Base-by-base conservation (phyloP, 1,140 invertebrate genomes). In the Drosophila nannoptera region DNA sequence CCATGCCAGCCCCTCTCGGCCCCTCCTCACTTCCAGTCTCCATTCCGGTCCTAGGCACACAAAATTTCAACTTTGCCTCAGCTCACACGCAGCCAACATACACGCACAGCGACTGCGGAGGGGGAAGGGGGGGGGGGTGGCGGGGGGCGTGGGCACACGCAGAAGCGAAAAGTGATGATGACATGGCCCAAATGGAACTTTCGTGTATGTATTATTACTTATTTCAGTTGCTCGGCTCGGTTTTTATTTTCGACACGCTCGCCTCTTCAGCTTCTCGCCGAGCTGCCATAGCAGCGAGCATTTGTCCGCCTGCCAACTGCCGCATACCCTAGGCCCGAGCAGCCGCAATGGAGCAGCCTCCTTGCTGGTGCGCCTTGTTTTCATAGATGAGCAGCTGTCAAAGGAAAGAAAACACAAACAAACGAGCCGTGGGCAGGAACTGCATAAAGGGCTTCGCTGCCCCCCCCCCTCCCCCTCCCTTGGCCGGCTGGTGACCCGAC, bases 151-250 rank as follows among this genome's bases (percentile, higher is more conserved):
- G 22, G 22, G 36, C 29, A 32, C 46, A 12, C 11, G 60, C 11
- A 50, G 32, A 29, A 55, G 55, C 36, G 48, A 12, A 65, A 70
- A 78, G 70, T 78, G 70, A 77, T 78, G 75, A 78, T 74, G 75
- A 78, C 75, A 78, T 63, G 70, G 66, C 70, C 35, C 70, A 78
- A 78, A 78, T 78, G 76, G 75, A 78, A 78, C 43, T 78, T 78
- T 74, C 75, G 61, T 78, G 75, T 78, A 74, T 78, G 75, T 78
- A 74, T 74, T 78, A 70, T 74, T 78, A 74, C 61, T 74, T 74
- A 31, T 63, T 63, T 70, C 66, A 63, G 66, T 70, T 63, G 65
- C 43, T 36, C 45, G 70, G 46, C 64, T 66, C 36, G 43, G 50
- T 67, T 59, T 69, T 36, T 31, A 52, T 62, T 42, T 62, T 42